These are phyloP conservation scores for Danio tinwini DNA, from an alignment of 2,797 vertebrate genomes.

Conservation along the genomic window DNA sequence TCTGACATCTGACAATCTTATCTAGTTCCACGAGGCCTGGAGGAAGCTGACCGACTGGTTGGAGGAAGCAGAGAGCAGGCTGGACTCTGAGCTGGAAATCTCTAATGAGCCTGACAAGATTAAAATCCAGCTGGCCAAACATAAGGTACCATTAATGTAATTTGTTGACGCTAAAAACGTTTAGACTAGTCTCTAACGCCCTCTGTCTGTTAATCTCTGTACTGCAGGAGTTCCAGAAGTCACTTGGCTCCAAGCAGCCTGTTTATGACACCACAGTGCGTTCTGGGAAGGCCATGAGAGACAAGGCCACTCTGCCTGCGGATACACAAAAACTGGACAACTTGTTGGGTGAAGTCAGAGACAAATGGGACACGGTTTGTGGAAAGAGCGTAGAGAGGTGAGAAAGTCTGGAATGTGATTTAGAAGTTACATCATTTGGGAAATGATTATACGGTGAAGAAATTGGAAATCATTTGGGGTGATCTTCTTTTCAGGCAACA, in stretches of 20 bases:
- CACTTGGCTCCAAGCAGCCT: slow-evolving; percentile 94
- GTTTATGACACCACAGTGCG: slow-evolving; percentile 97
- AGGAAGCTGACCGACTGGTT: slow-evolving; percentile 97
- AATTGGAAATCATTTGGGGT: neutral
- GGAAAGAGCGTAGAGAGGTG: slow-evolving; percentile 98
- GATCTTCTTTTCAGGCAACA: slow-evolving; percentile 85
- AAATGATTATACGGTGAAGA: neutral
- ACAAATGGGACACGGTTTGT: slow-evolving; percentile 99
- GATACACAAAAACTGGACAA: slow-evolving; percentile 94
- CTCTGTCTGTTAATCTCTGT: neutral
- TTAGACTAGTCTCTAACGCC: neutral
- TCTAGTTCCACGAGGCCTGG: slow-evolving; percentile 97
- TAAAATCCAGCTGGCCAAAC: slow-evolving; percentile 94
- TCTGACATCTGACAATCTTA: neutral
- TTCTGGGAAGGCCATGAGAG: slow-evolving; percentile 92
- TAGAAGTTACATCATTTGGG: neutral
- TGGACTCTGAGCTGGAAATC: slow-evolving; percentile 97
- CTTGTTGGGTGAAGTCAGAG: slow-evolving; percentile 92
- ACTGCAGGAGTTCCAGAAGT: slow-evolving; percentile 95
- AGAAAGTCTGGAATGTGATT: slow-evolving; percentile 32
- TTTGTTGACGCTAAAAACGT: neutral
- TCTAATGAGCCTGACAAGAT: slow-evolving; percentile 99
- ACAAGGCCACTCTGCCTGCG: slow-evolving; percentile 89
- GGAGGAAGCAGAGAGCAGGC: slow-evolving; percentile 93
- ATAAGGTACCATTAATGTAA: slow-evolving; percentile 84